A percentile compares a stretch with the other conserved stretches of the same genome.
These are phyloP conservation scores for Hypocryptadius cinnamomeus DNA, from an alignment of 2,113 vertebrate species.

Conservation along the genomic window DNA sequence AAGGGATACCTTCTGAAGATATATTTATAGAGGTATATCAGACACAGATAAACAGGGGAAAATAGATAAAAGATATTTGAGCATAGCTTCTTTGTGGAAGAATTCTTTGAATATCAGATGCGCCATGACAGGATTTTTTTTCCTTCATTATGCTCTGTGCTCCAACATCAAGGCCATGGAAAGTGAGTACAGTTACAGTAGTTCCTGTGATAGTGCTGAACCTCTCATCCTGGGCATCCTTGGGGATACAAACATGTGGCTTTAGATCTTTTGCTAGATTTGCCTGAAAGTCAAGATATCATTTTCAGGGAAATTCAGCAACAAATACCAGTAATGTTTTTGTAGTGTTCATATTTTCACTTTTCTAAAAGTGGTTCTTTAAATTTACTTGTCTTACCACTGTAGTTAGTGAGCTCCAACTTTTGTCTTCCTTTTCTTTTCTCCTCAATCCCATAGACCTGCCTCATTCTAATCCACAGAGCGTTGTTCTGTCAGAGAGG, in stretches of 20 bases:
- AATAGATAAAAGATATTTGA: not conserved
- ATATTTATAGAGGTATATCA: not conserved
- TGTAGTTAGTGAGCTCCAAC: not conserved
- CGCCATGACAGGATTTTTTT: not conserved
- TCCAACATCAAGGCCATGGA: not conserved
- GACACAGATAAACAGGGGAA: not conserved
- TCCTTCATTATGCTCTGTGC: not conserved
- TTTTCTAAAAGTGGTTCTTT: not conserved
- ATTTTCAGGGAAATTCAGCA: not conserved
- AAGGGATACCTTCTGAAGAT: not conserved
- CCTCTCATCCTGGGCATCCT: not conserved
- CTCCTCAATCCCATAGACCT: not conserved
- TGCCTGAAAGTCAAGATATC: not conserved
- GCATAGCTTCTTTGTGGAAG: not conserved
- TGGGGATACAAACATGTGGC: not conserved
- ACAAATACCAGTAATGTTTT: not conserved
- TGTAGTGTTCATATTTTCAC: not conserved
- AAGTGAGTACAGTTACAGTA: not conserved
- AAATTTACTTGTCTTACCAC: not conserved
- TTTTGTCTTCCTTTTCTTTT: not conserved
- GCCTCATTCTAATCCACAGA: not conserved
- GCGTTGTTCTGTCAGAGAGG: not conserved
- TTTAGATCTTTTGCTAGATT: not conserved
- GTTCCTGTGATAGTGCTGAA: not conserved
- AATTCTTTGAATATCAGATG: not conserved